Conservation (phyloP, 2,797 vertebrate species). For the Anableps anableps region DNA sequence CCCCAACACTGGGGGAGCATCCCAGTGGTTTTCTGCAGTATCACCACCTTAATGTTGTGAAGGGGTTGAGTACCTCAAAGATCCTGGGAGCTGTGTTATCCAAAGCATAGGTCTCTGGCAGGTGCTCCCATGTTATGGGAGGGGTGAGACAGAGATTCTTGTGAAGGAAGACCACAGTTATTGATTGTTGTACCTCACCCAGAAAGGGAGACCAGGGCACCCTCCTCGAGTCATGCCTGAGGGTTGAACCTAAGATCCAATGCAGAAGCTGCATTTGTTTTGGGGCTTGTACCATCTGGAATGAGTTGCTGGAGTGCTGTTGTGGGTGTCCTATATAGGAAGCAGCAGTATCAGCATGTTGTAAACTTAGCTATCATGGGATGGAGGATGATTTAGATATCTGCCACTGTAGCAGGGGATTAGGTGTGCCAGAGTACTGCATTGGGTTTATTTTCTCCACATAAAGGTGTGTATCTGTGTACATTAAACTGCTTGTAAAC, state of each 20-base stretch:
- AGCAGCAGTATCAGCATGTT: conserved; percentile 60
- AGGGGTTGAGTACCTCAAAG: background rate
- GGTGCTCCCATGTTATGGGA: background rate
- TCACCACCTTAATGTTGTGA: background rate
- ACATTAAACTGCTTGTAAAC: conserved; percentile 14
- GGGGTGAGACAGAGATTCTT: background rate
- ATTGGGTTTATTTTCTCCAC: conserved; percentile 44
- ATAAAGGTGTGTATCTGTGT: conserved; percentile 18
- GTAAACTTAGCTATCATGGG: conserved; percentile 51
- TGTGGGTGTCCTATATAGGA: conserved; percentile 63
- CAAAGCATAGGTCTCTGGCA: background rate
- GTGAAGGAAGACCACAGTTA: background rate
- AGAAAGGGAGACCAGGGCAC: background rate
- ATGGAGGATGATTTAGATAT: conserved; percentile 63
- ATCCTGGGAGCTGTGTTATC: background rate
- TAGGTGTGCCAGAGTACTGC: conserved; percentile 23
- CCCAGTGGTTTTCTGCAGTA: too few species aligned
- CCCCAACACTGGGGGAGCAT: background rate
- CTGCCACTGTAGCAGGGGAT: conserved; percentile 41
- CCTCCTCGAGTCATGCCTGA: background rate
- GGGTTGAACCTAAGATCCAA: conserved; percentile 1
- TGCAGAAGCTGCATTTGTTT: conserved; percentile 43
- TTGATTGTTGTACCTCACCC: background rate
- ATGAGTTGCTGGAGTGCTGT: conserved; percentile 58
- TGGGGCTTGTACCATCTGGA: conserved; percentile 23